A percentile compares a stretch with the other conserved stretches of the same genome.
Evolutionary conservation across 2,888 invertebrate species (phyloP).

Genomic region (Marronus borbonicus): DNA sequence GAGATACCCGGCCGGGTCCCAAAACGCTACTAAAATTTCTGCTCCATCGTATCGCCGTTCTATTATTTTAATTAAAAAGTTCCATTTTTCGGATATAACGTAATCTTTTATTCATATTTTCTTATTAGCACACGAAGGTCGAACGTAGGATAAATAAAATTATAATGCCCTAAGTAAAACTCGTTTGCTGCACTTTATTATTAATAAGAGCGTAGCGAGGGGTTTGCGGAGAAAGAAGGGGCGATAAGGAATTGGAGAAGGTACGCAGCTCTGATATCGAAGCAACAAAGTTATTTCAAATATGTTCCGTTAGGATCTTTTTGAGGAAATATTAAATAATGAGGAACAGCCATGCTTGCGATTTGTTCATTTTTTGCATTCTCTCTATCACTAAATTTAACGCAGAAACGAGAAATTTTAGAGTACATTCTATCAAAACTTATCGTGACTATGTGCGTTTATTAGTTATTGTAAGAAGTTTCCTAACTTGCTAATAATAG

Average conservation of each 20-base stretch:
- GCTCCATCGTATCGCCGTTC: neutral
- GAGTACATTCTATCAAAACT: too few relatives aligned
- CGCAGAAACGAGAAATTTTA: too few relatives aligned
- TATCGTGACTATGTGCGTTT: too few relatives aligned
- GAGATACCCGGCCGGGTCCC: neutral
- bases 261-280: conserved; percentile 10
- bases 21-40: conserved; percentile 3
- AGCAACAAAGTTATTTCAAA: conserved; percentile 28
- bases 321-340: conserved; percentile 9
- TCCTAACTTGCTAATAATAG: too few relatives aligned
- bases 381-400: too few relatives aligned
- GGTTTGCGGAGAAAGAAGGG: neutral
- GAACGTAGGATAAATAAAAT: conserved; percentile 40
- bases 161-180: conserved; percentile 43
- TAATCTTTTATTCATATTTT: conserved; percentile 43
- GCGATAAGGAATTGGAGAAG: neutral
- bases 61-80: conserved; percentile 33
- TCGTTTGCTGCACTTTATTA: conserved; percentile 36
- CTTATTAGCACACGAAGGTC: conserved; percentile 25
- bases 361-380: neutral
- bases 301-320: conserved; percentile 20
- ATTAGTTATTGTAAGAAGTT: too few relatives aligned
- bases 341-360: neutral
- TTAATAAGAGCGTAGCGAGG: conserved; percentile 23
- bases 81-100: conserved; percentile 23